Percentiles rank a stretch among this genome's conserved stretches.
phyloP scores from a whole-genome alignment of 2,888 invertebrate species.

The Philereme transversata region DNA sequence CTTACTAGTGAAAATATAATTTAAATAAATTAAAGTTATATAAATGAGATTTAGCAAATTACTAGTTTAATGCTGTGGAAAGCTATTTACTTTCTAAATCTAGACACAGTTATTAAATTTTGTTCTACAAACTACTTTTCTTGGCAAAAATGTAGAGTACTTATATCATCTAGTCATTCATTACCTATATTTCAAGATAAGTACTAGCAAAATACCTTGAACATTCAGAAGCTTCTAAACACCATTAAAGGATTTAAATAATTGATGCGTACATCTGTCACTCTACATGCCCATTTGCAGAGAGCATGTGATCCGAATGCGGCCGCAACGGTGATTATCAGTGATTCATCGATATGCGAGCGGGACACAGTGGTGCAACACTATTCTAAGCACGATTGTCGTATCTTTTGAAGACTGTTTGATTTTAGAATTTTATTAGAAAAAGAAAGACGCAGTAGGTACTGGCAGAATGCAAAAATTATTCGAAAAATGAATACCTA shows the following conservation, averaged over 20 bases:
- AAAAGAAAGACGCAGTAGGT: not conserved
- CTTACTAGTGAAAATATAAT: slow-evolving; percentile 18
- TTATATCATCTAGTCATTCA: not conserved
- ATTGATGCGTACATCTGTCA: slow-evolving; percentile 24
- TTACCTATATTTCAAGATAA: not conserved
- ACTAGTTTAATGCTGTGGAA: slow-evolving; percentile 22
- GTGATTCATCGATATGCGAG: slow-evolving; percentile 36
- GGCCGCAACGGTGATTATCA: slow-evolving; percentile 25
- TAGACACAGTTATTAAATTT: slow-evolving; percentile 2
- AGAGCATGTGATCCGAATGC: slow-evolving; percentile 33
- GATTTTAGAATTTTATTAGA: slow-evolving; percentile 19
- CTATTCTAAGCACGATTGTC: slow-evolving; percentile 44
- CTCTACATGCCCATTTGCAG: slow-evolving; percentile 31
- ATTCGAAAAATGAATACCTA: slow-evolving; percentile 9
- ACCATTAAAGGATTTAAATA: slow-evolving; percentile 23
- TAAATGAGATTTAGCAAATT: slow-evolving; percentile 19
- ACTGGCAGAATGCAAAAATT: slow-evolving; percentile 2
- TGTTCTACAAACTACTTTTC: not conserved
- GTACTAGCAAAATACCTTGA: slow-evolving; percentile 6
- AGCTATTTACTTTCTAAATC: slow-evolving; percentile 30
- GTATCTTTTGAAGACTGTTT: slow-evolving; percentile 28
- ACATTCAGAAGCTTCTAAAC: slow-evolving; percentile 2
- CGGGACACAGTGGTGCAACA: slow-evolving; percentile 36
- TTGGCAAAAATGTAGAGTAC: slow-evolving; percentile 1
- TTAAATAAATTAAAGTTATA: slow-evolving; percentile 28